Conservation (phyloP, 2,888 invertebrate genomes). For the Coremacera marginata region DNA sequence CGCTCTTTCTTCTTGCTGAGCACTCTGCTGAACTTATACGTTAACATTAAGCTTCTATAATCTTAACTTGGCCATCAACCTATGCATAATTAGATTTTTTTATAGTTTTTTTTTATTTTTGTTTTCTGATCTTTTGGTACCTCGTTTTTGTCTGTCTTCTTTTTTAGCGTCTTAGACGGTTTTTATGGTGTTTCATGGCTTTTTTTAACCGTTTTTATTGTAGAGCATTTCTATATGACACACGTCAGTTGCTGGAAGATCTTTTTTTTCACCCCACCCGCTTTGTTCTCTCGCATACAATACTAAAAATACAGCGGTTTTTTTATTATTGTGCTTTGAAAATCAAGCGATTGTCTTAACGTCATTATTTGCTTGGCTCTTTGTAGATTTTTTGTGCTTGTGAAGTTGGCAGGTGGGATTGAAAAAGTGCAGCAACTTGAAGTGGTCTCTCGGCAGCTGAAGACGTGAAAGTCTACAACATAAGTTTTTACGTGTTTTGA, state of each 20-base stretch:
- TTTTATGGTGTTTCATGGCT: neutral
- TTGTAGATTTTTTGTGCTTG: no score
- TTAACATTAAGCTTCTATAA: slow-evolving; percentile 11
- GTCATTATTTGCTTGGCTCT: no score
- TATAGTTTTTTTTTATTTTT: neutral
- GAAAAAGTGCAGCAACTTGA: no score
- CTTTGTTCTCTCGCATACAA: no score
- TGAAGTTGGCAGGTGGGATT: no score
- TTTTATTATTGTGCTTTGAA: neutral
- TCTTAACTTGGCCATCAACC: slow-evolving; percentile 31
- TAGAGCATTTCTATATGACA: neutral
- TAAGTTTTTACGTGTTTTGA: no score
- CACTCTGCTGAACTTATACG: neutral
- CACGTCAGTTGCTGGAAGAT: slow-evolving; percentile 4
- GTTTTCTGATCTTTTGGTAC: neutral
- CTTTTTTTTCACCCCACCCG: neutral
- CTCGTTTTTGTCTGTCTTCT: neutral
- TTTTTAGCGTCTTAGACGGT: neutral
- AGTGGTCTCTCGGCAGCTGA: no score
- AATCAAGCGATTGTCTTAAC: no score
- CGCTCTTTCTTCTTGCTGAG: neutral
- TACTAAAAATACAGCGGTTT: neutral
- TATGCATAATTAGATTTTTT: neutral
- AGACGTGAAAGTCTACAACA: no score
- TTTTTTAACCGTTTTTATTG: neutral